Conservation (phyloP, 2,113 vertebrate species). For the Phylloscopus trochiloides region DNA sequence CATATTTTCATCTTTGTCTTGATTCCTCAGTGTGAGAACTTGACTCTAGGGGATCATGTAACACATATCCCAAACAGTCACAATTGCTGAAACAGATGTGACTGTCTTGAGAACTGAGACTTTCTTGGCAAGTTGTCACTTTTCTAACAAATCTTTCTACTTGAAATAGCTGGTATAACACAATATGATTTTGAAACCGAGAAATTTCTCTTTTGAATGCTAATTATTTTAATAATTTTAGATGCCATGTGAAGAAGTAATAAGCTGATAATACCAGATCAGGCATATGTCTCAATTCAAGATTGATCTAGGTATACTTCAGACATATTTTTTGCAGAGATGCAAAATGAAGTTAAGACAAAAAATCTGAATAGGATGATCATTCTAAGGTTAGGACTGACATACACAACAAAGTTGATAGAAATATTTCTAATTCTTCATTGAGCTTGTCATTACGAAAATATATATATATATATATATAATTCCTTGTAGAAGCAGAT, state of each 20-base stretch:
- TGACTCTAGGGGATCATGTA: background rate
- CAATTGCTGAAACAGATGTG: conserved; percentile 10
- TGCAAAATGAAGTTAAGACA: background rate
- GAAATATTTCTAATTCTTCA: background rate
- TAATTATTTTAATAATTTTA: background rate
- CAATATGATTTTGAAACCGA: conserved; percentile 1
- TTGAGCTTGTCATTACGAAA: background rate
- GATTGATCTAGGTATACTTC: background rate
- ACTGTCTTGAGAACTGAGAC: conserved; percentile 14
- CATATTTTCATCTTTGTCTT: conserved; percentile 11
- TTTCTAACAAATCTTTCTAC: background rate
- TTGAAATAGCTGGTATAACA: conserved; percentile 3
- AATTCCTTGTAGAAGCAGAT: background rate
- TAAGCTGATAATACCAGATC: background rate
- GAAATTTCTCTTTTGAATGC: conserved; percentile 12
- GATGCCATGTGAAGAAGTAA: background rate
- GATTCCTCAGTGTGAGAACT: background rate
- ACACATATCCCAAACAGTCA: background rate
- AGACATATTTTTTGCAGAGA: background rate
- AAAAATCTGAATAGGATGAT: background rate
- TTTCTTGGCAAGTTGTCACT: conserved; percentile 49
- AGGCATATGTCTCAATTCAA: background rate
- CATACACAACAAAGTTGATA: background rate
- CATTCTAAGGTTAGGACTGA: background rate
- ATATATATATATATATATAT: background rate